These are phyloP conservation scores for Melieria omissa DNA, from an alignment of 2,888 invertebrate genomes.

Conservation along the genomic window DNA sequence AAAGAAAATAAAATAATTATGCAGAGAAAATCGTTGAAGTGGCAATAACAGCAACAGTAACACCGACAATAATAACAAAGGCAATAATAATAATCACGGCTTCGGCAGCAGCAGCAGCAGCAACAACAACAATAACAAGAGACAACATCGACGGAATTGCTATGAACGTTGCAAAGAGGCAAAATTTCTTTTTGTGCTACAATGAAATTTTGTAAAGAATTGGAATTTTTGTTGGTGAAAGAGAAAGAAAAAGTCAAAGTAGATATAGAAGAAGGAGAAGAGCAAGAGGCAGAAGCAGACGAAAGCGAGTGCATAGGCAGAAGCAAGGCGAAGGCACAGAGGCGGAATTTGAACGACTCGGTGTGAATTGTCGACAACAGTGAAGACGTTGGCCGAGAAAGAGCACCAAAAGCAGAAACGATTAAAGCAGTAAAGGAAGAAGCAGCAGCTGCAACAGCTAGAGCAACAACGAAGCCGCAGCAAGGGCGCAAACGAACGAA, in stretches of 20 bases:
- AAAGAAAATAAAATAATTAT: slow-evolving; percentile 6
- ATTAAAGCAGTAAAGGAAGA: slow-evolving; percentile 45
- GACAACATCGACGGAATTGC: not conserved
- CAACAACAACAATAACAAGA: not conserved
- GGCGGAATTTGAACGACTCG: too few relatives aligned
- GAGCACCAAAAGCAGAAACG: slow-evolving; percentile 5
- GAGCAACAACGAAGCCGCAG: not conserved
- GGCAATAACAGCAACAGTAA: not conserved
- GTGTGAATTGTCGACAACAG: too few relatives aligned
- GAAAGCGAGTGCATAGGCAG: not conserved
- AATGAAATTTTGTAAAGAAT: slow-evolving; percentile 25
- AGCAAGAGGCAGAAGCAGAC: not conserved
- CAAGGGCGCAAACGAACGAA: slow-evolving; percentile 48
- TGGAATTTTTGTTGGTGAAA: slow-evolving; percentile 36
- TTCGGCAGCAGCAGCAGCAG: slow-evolving; percentile 1
- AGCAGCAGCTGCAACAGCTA: not conserved
- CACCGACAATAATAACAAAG: too few relatives aligned
- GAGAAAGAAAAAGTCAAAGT: slow-evolving; percentile 12
- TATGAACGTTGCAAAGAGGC: not conserved
- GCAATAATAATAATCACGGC: not conserved
- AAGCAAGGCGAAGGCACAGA: too few relatives aligned
- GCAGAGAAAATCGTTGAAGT: not conserved
- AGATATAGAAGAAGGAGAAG: not conserved
- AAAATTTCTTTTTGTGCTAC: slow-evolving; percentile 1
- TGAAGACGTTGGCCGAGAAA: not conserved